Evolutionary conservation across 1,140 invertebrate genomes (phyloP).

Genomic region (Catajapyx aquilonaris): DNA sequence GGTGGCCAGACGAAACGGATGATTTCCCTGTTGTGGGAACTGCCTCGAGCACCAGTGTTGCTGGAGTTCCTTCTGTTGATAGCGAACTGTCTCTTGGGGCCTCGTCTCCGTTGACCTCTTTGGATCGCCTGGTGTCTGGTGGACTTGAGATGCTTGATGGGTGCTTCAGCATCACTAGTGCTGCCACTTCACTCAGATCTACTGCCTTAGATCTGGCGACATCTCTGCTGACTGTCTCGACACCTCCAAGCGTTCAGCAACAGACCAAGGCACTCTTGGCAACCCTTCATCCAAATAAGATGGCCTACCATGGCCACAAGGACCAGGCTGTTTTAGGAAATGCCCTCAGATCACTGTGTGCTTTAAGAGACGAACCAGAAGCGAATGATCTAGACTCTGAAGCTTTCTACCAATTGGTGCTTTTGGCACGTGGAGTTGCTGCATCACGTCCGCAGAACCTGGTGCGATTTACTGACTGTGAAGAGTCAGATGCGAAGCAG

Average conservation of each 20-base stretch:
- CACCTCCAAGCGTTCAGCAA: slow-evolving; percentile 51
- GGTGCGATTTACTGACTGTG: slow-evolving; percentile 44
- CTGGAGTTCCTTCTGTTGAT: too few species aligned
- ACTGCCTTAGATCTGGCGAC: slow-evolving; percentile 52
- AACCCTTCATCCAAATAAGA: slow-evolving; percentile 46
- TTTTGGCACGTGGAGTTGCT: slow-evolving; percentile 66
- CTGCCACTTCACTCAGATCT: slow-evolving; percentile 17
- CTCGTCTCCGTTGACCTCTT: too few species aligned
- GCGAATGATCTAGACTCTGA: slow-evolving; percentile 63
- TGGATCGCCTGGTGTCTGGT: slow-evolving; percentile 44
- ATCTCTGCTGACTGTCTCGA: slow-evolving; percentile 57
- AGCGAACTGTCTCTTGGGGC: too few species aligned
- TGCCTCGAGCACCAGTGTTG: too few species aligned
- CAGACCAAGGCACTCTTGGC: slow-evolving; percentile 58
- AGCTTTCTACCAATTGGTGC: slow-evolving; percentile 65
- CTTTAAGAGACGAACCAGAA: slow-evolving; percentile 31
- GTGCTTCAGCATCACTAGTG: slow-evolving; percentile 25
- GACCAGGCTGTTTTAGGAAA: slow-evolving; percentile 62
- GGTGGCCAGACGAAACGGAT: slow-evolving; percentile 89
- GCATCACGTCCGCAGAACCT: slow-evolving; percentile 62
- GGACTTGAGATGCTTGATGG: slow-evolving; percentile 54
- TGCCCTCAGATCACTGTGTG: slow-evolving; percentile 43
- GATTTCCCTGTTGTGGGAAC: slow-evolving; percentile 43
- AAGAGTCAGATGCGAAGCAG: slow-evolving; percentile 2
- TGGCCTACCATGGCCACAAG: slow-evolving; percentile 68